Percentiles rank a stretch among this genome's conserved stretches.
phyloP scores from a whole-genome alignment of 2,888 invertebrate species.

The Microplitis manilae region DNA sequence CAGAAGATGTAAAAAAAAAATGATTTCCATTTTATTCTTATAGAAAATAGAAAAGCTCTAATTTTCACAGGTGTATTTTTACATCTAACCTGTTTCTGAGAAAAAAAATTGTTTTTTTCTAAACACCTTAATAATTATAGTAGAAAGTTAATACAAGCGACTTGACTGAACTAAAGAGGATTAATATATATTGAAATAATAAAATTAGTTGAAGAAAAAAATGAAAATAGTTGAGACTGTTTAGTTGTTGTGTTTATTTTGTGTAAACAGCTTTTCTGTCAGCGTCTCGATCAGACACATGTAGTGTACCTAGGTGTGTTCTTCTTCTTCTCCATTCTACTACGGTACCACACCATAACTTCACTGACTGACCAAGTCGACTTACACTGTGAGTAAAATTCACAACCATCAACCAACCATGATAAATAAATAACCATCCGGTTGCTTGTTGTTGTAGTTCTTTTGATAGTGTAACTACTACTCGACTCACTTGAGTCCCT shows the following conservation, averaged over 20 bases:
- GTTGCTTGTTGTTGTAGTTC: slow-evolving; percentile 56
- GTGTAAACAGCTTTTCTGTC: slow-evolving; percentile 70
- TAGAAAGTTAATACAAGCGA: slow-evolving; percentile 22
- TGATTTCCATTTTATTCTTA: too few species aligned
- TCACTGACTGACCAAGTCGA: slow-evolving; percentile 69
- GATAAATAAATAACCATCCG: slow-evolving; percentile 19
- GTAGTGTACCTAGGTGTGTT: slow-evolving; percentile 70
- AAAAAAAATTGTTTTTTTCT: too few species aligned
- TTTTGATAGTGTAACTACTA: slow-evolving; percentile 53
- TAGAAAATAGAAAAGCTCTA: too few species aligned
- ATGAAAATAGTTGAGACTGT: slow-evolving; percentile 63
- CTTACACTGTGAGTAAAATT: slow-evolving; percentile 70
- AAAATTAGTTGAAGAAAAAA: slow-evolving; percentile 20
- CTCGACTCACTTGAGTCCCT: slow-evolving; percentile 58
- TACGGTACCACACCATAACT: slow-evolving; percentile 62
- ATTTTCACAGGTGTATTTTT: too few species aligned
- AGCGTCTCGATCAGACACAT: slow-evolving; percentile 70
- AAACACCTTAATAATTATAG: not conserved
- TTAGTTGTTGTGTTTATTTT: slow-evolving; percentile 71
- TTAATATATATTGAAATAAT: slow-evolving; percentile 28
- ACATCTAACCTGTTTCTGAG: too few species aligned
- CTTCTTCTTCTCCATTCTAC: slow-evolving; percentile 61
- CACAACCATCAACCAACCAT: slow-evolving; percentile 56
- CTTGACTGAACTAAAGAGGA: slow-evolving; percentile 22
- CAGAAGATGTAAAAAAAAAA: too few species aligned